phyloP scores from a whole-genome alignment of 2,888 invertebrate genomes.

The Zaprionus bogoriensis region DNA sequence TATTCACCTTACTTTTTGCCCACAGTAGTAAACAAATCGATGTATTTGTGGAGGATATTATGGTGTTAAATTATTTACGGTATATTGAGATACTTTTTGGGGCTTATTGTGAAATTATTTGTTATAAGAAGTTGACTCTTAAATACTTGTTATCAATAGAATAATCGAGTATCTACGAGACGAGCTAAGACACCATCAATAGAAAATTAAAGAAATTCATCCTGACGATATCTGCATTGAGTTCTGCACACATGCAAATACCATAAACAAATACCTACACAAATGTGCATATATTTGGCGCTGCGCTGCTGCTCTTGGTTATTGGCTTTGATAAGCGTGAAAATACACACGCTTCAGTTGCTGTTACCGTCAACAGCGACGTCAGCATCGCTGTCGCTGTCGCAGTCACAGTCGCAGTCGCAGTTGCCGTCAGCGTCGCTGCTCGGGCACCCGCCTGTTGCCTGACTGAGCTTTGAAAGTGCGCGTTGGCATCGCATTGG shows the following conservation, averaged over 20 bases:
- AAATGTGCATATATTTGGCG: neutral
- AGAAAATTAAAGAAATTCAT: too few species aligned
- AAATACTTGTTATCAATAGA: too few species aligned
- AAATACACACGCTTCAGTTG: neutral
- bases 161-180: too few species aligned
- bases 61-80: too few species aligned
- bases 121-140: too few species aligned
- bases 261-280: neutral
- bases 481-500: conserved; percentile 16
- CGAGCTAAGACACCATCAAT: too few species aligned
- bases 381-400: neutral
- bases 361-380: neutral
- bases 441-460: conserved; percentile 13
- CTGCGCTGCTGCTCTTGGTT: neutral
- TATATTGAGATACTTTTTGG: too few species aligned
- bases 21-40: too few species aligned
- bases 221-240: too few species aligned
- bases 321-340: neutral
- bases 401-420: neutral
- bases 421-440: neutral
- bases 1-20: too few species aligned
- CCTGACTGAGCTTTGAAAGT: conserved; percentile 41
- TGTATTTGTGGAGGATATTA: too few species aligned
- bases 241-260: neutral
- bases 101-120: too few species aligned